Evolutionary conservation across 1,140 invertebrate species (phyloP), one percentile per base, ranked within the genome.

Genomic region (Cyclargus thomasi): DNA sequence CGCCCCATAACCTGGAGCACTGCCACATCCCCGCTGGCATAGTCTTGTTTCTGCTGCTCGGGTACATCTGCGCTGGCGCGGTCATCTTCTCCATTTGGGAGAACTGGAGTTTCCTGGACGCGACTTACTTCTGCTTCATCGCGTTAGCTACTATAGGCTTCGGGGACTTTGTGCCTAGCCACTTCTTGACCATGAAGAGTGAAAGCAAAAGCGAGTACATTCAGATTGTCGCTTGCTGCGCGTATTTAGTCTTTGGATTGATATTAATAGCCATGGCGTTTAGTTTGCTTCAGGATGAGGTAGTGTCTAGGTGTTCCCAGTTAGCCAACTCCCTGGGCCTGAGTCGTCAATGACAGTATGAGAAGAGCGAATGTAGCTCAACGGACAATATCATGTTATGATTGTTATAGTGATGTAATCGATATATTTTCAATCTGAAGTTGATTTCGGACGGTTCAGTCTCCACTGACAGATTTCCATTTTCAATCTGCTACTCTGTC

Each of bases 201-300:
- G 93, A 94, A 53, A 92, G 91, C 2, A 92, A 92, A 74, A 92
- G 91, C 62, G 92, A 93, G 75, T 93, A 94, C 68, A 72, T 94
- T 22, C 96, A 97, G 83, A 91, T 97, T 69, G 94, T 97, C 29
- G 94, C 95, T 11, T 97, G 96, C 84, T 97, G 96, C 81, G 91
- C 96, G 0, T 98, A 98, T 84, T 85, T 98, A 39, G 92, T 98
- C 39, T 92, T 98, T 71, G 97, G 97, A 21, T 92, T 98, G 29
- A 95, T 97, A 14, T 89, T 98, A 35, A 94, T 98, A 73, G 97
- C 97, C 1, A 98, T 97, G 96, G 96, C 96, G 65, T 98, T 97
- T 80, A 97, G 96, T 83, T 92, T 98, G 35, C 94, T 98, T 68
- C 97, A 98, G 86, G 96, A 98, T 70, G 96, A 98, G 85, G 94